Evolutionary conservation across 2,797 vertebrate species (phyloP).

Genomic region (Myripristis jacobus): DNA sequence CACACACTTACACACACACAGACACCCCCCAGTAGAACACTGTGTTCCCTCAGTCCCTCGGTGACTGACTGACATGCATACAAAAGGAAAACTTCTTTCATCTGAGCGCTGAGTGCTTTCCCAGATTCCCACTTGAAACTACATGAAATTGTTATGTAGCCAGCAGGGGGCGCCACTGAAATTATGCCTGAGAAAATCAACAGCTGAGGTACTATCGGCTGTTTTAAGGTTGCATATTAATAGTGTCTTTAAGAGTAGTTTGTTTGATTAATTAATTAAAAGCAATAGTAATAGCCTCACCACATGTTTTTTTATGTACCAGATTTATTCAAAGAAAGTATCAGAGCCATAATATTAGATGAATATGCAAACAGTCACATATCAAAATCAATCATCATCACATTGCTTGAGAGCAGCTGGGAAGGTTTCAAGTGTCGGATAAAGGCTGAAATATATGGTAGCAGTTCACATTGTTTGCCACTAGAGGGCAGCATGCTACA

Average conservation of each 20-base stretch:
- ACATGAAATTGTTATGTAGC: background rate
- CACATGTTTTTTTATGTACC: too few relatives aligned
- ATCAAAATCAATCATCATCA: background rate
- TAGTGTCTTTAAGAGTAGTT: background rate
- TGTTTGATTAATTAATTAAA: background rate
- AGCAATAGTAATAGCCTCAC: background rate
- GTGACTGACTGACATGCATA: constrained; percentile 65
- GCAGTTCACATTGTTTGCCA: constrained; percentile 45
- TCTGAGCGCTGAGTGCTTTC: constrained; percentile 54
- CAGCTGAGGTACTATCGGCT: too few relatives aligned
- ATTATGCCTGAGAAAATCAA: background rate
- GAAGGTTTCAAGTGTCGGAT: constrained; percentile 7
- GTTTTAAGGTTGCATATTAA: background rate
- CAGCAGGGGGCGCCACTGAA: constrained; percentile 4
- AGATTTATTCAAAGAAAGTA: background rate
- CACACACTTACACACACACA: constrained; percentile 26
- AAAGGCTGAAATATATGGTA: background rate
- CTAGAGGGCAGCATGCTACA: constrained; percentile 65
- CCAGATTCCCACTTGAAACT: constrained; percentile 41
- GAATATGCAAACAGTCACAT: constrained; percentile 19
- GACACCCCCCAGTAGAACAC: constrained; percentile 52
- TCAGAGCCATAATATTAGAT: background rate
- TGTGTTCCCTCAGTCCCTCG: constrained; percentile 56
- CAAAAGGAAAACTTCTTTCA: constrained; percentile 68
- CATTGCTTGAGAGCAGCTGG: background rate